Conservation (phyloP, 37 sponge, comb jelly and placozoan genomes). For the Oopsacas minuta region DNA sequence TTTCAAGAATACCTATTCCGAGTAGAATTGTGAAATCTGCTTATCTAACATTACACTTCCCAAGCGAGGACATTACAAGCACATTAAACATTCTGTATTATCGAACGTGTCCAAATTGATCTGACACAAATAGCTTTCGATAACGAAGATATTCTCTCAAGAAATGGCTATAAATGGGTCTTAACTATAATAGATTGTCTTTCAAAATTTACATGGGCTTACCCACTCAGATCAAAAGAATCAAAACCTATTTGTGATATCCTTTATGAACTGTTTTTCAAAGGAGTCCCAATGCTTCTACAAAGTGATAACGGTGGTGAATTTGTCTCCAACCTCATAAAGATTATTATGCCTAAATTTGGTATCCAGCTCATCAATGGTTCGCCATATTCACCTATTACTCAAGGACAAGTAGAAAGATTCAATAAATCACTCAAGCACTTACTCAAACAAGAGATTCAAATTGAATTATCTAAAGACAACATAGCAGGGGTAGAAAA, state of each 20-base stretch:
- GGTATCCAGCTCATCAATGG: not conserved
- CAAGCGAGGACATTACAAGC: not conserved
- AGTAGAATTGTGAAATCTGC: not conserved
- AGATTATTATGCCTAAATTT: not conserved
- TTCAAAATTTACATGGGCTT: too few relatives aligned
- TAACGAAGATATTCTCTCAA: not conserved
- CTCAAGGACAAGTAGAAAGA: not conserved
- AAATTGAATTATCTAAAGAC: not conserved
- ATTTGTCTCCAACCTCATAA: not conserved
- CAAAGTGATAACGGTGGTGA: not conserved
- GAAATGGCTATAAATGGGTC: not conserved
- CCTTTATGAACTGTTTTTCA: not conserved
- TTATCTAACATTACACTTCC: not conserved
- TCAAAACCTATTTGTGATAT: not conserved
- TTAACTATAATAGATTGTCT: not conserved
- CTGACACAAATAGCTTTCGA: not conserved
- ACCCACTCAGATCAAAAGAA: not conserved
- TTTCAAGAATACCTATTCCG: not conserved
- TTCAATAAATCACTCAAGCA: not conserved
- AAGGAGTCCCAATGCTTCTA: too few relatives aligned
- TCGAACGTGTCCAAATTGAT: constrained; percentile 11
- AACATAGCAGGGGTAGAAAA: not conserved
- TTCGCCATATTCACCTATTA: not conserved
- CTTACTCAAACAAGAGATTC: not conserved
- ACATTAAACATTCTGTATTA: not conserved